A percentile compares a stretch with the other conserved stretches of the same genome.
Evolutionary conservation across 64 coral and sea anemone species (phyloP).

Genomic region (Astreopora myriophthalma): DNA sequence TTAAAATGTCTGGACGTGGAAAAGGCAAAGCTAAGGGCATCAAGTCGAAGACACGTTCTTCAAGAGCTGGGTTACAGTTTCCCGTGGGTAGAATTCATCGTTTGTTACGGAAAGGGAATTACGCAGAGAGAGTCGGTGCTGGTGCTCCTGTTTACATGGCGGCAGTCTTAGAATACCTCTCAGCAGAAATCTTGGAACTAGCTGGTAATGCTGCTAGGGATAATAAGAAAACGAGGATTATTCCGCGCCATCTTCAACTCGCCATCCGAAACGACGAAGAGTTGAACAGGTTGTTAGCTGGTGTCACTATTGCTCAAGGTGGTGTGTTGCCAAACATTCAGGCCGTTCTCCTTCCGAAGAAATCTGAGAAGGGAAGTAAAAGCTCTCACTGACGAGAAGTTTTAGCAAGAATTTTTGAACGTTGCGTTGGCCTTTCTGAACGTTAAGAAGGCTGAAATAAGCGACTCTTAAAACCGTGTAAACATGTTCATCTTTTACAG

Average conservation of each 20-base stretch:
- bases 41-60: slow-evolving; percentile 32
- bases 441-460: no score
- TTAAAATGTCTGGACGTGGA: slow-evolving; percentile 62
- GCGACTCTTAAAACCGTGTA: no score
- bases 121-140: slow-evolving; percentile 41
- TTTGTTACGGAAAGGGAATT: slow-evolving; percentile 51
- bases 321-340: slow-evolving; percentile 68
- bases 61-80: slow-evolving; percentile 60
- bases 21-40: slow-evolving; percentile 45
- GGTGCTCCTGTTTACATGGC: slow-evolving; percentile 64
- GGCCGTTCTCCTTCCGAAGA: slow-evolving; percentile 58
- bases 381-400: background rate
- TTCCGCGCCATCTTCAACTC: slow-evolving; percentile 55
- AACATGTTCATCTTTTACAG: no score
- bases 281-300: slow-evolving; percentile 30
- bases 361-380: slow-evolving; percentile 25
- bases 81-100: slow-evolving; percentile 61
- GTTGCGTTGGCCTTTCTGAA: background rate
- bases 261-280: slow-evolving; percentile 63
- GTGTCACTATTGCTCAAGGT: slow-evolving; percentile 56
- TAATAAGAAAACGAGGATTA: slow-evolving; percentile 54
- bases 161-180: slow-evolving; percentile 56
- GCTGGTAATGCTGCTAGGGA: slow-evolving; percentile 58
- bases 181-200: slow-evolving; percentile 62
- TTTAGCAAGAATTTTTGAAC: no score